phyloP scores from a whole-genome alignment of 1,140 invertebrate genomes.

The Bombyx mandarina region DNA sequence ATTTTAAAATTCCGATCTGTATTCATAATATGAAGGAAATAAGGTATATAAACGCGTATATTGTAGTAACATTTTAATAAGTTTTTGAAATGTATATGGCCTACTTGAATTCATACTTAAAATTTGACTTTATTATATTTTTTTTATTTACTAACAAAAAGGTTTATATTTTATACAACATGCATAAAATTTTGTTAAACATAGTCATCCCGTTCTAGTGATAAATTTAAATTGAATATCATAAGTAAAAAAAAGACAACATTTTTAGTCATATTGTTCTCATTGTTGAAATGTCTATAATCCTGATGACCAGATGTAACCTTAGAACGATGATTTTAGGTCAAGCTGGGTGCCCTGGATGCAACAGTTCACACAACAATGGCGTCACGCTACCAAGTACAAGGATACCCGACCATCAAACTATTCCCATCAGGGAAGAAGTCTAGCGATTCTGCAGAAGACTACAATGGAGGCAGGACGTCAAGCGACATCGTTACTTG shows the following conservation, averaged over 20 bases:
- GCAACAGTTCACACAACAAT: conserved; percentile 92
- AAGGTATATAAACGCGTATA: too few relatives aligned
- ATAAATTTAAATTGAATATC: neutral
- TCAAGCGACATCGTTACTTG: conserved; percentile 91
- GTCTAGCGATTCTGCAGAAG: conserved; percentile 77
- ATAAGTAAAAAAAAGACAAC: neutral
- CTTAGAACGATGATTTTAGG: conserved; percentile 40
- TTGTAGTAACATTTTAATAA: too few relatives aligned
- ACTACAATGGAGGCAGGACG: conserved; percentile 93
- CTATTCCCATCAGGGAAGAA: conserved; percentile 91
- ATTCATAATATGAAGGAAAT: too few relatives aligned
- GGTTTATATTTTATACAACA: too few relatives aligned
- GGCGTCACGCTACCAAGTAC: conserved; percentile 83
- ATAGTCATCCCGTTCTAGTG: too few relatives aligned
- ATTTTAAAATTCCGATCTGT: neutral
- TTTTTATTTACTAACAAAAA: too few relatives aligned
- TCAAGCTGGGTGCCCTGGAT: conserved; percentile 96
- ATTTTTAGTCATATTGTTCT: neutral
- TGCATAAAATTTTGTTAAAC: too few relatives aligned
- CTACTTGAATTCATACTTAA: neutral
- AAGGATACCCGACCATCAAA: conserved; percentile 98
- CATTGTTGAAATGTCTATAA: neutral
- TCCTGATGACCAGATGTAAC: neutral
- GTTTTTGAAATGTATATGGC: neutral
- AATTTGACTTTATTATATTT: too few relatives aligned